A percentile compares a stretch with the other conserved stretches of the same genome.
Evolutionary conservation across 2,797 vertebrate genomes (phyloP).

Genomic region (Thaleichthys pacificus): DNA sequence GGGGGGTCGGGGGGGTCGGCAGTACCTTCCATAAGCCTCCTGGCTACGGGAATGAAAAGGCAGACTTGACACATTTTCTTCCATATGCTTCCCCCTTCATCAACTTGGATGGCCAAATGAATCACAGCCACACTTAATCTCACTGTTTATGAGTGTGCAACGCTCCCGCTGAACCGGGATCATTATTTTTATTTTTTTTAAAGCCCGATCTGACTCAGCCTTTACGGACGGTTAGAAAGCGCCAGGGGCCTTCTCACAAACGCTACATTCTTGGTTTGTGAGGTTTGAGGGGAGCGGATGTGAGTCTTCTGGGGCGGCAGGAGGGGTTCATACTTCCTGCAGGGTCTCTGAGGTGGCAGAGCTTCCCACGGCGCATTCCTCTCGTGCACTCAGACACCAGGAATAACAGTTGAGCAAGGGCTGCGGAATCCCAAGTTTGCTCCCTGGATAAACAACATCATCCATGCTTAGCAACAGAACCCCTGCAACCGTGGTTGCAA

Average conservation of each 20-base stretch:
- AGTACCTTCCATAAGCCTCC: neutral
- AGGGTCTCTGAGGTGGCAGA: slow-evolving; percentile 71
- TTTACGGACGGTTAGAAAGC: neutral
- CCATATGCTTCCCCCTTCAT: neutral
- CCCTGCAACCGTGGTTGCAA: slow-evolving; percentile 4
- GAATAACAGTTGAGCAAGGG: slow-evolving; percentile 55
- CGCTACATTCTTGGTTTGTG: slow-evolving; percentile 65
- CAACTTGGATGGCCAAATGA: neutral
- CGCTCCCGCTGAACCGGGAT: neutral
- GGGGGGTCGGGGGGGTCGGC: no score
- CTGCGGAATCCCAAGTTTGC: slow-evolving; percentile 45
- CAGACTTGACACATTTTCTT: neutral
- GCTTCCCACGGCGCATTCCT: slow-evolving; percentile 71
- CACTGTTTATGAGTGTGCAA: neutral
- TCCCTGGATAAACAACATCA: slow-evolving; percentile 20
- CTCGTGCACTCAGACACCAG: slow-evolving; percentile 45
- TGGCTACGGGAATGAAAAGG: neutral
- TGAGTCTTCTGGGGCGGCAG: slow-evolving; percentile 51
- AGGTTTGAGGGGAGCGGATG: slow-evolving; percentile 59
- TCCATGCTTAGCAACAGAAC: slow-evolving; percentile 21
- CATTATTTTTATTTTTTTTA: neutral
- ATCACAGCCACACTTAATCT: neutral
- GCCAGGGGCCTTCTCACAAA: slow-evolving; percentile 29
- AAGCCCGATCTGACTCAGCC: slow-evolving; percentile 1
- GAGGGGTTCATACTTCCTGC: slow-evolving; percentile 67